A percentile compares a stretch with the other conserved stretches of the same genome.
Evolutionary conservation across 2,888 invertebrate species (phyloP).

Genomic region (Eumerus sabulonum): DNA sequence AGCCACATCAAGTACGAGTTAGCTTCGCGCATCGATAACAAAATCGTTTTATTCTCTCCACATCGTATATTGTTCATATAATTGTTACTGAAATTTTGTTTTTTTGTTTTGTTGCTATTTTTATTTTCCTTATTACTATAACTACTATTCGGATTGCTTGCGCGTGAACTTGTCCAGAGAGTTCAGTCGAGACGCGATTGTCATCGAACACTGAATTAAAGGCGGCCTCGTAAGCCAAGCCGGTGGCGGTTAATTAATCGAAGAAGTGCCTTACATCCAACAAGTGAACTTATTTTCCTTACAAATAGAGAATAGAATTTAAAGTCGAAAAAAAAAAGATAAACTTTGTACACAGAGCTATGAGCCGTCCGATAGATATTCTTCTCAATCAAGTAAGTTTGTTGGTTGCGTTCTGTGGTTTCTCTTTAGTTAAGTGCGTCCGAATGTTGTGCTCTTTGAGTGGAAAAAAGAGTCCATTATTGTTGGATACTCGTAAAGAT

Average conservation of each 20-base stretch:
- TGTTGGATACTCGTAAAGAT: background rate
- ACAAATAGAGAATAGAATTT: background rate
- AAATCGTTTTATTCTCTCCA: slow-evolving; percentile 55
- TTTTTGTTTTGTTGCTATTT: slow-evolving; percentile 26
- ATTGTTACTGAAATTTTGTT: slow-evolving; percentile 41
- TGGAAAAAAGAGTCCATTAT: slow-evolving; percentile 1
- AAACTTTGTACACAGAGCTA: slow-evolving; percentile 44
- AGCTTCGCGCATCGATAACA: slow-evolving; percentile 48
- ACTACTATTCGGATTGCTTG: slow-evolving; percentile 57
- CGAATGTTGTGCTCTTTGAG: slow-evolving; percentile 13
- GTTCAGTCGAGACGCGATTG: slow-evolving; percentile 69
- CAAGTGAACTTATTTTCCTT: background rate
- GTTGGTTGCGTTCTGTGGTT: slow-evolving; percentile 1
- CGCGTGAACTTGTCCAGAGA: slow-evolving; percentile 62
- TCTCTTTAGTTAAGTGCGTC: background rate
- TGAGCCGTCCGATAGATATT: slow-evolving; percentile 78
- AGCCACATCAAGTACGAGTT: slow-evolving; percentile 3
- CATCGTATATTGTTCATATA: slow-evolving; percentile 45
- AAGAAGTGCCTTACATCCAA: background rate
- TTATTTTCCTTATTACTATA: slow-evolving; percentile 40
- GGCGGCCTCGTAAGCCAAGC: background rate
- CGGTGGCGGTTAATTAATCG: slow-evolving; percentile 40
- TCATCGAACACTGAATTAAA: slow-evolving; percentile 65
- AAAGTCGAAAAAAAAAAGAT: background rate
- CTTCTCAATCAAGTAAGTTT: slow-evolving; percentile 77